Base-by-base conservation (phyloP, 2,113 vertebrate genomes). In the Castor canadensis region DNA sequence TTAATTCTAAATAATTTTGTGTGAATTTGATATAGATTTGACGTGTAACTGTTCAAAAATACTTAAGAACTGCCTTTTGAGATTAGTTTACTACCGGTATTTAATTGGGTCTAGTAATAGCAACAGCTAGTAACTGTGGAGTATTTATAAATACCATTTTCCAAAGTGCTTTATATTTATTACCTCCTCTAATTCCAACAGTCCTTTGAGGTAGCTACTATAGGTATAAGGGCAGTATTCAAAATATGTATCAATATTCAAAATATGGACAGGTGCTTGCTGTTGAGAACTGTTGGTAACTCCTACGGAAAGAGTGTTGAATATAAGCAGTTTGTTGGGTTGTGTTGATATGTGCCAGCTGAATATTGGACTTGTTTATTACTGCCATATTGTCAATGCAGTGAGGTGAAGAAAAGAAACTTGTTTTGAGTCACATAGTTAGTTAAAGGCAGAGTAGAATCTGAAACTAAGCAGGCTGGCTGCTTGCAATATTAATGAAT, bases 11-110 rank as follows among this genome's bases (percentile, higher is more conserved):
- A 24, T 77, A 30, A 15, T 32, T 80, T 83, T 54, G 9, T 64
- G 19, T 62, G 60, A 94, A 64, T 69, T 87, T 95, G 71, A 12
- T 94, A 20, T 91, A 71, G 52, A 79, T 89, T 95, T 87, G 22
- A 52, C 19, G 75, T 97, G n/a, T 1, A 82, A 58, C 6, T 72
- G 6, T 60, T 77, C n/a, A n/a, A n/a, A n/a, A n/a, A n/a, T 76
- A 2, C 87, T 60, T 26, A 17, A 72, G 54, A 62, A 45, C 45
- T 81, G 9, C 22, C 52, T 52, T 79, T 93, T 71, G 81, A 43
- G 45, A 54, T 95, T 92, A 95, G 43, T 69, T 30, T 87, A 19
- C 64, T 66, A n/a, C 12, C 6, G 26, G 13, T 67, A 52, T 94
- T 86, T 73, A 67, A 45, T 87, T 52, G 17, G 38, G n/a, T 12